These are phyloP conservation scores for Coregonus ussuriensis DNA, from an alignment of 2,797 vertebrate species.

Conservation along the genomic window DNA sequence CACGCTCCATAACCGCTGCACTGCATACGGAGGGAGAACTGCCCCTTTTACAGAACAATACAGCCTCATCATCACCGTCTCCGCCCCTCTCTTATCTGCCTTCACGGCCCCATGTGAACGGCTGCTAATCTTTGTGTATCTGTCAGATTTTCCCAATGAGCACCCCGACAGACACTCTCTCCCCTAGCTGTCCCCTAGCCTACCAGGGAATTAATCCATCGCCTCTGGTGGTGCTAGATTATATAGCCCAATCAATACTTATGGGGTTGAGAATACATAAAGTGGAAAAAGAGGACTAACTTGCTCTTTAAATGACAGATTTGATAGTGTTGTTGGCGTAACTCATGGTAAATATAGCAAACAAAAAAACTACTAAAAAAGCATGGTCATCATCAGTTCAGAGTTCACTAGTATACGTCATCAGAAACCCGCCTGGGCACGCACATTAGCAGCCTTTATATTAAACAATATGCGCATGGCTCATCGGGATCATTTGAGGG, in stretches of 20 bases:
- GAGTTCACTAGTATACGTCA: conserved; percentile 41
- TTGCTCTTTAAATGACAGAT: conserved; percentile 35
- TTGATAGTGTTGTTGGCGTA: conserved; percentile 31
- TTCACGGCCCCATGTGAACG: conserved; percentile 39
- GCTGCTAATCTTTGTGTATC: conserved; percentile 72
- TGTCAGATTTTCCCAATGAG: conserved; percentile 64
- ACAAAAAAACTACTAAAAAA: conserved; percentile 25
- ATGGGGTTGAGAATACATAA: conserved; percentile 54
- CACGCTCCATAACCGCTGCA: conserved; percentile 72
- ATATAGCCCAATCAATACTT: conserved; percentile 69
- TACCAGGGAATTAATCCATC: conserved; percentile 58
- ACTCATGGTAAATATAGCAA: conserved; percentile 31
- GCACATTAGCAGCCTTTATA: conserved; percentile 50
- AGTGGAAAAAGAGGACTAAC: conserved; percentile 28
- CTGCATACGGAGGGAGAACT: conserved; percentile 59
- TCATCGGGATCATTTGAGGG: conserved; percentile 69
- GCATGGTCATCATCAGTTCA: conserved; percentile 27
- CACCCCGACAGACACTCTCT: conserved; percentile 39
- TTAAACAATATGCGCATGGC: conserved; percentile 63
- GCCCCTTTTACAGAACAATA: conserved; percentile 78
- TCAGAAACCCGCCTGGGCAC: conserved; percentile 27
- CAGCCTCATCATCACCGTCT: conserved; percentile 75
- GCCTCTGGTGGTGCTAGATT: conserved; percentile 68
- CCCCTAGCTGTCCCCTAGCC: conserved; percentile 30
- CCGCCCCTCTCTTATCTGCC: conserved; percentile 77